Evolutionary conservation across 1,140 invertebrate genomes (phyloP), one percentile per base, ranked within the genome.

Genomic region (Melitaea cinxia): DNA sequence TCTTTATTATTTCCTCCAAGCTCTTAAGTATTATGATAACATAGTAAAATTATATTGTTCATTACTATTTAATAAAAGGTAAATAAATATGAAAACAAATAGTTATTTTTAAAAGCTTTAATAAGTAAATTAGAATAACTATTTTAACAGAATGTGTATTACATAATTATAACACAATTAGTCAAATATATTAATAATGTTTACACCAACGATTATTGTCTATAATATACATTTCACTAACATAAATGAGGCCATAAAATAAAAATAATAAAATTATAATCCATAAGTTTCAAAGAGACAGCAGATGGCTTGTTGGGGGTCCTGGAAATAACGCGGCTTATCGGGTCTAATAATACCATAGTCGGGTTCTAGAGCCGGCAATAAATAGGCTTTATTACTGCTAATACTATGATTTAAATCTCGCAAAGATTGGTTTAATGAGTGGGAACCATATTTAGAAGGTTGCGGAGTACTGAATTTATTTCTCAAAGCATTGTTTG

Each of bases 281-380:
- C 82, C 76, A 70, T 82, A 91, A 61, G 80, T 83, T 39, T 74
- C 65, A 72, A 90, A 91, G 5, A 92, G 71, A 56, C 80, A 83
- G 72, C 70, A 77, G 17, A 92, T 91, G 5, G 88, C 91, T 73
- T 89, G 77, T 45, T 87, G 74, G 1, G 89, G 78, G 39, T 91
- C 86, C 58, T 86, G 78, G 55, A 92, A 92, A 62, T 91, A 91
- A 39, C 79, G 77, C 0, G 87, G 89, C 19, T 83, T 87, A 50
- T 89, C 75, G 0, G 73, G 75, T 50, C 82, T 78, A 0, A 49
- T 50, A 10, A 91, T 85, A 0, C 90, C 91, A 56, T 90, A 92
- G 59, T 91, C 85, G 0, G 87, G 87, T 55, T 92, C 87, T 4
- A 88, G 59, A 2, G 86, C 74, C 0, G 91, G 91, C 35, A 84